Evolutionary conservation across 2,888 invertebrate genomes (phyloP).

Genomic region (Conus canariensis): DNA sequence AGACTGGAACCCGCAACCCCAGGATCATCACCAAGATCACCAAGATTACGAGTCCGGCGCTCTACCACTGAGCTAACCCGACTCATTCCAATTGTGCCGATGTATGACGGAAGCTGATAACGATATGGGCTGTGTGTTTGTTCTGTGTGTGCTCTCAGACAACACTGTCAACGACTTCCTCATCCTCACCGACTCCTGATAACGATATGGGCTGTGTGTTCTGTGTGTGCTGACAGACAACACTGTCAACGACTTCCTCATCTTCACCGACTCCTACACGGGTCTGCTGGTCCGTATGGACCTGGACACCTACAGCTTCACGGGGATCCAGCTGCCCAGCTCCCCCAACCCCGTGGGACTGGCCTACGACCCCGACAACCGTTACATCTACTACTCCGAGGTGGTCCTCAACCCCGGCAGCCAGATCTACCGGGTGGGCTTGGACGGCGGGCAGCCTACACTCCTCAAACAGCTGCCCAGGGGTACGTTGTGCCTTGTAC

Average conservation of each 20-base stretch:
- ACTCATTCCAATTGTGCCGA: too few species aligned
- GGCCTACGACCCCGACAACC: slow-evolving; percentile 89
- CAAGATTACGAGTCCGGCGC: too few species aligned
- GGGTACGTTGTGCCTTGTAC: slow-evolving; percentile 33
- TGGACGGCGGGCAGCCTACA: slow-evolving; percentile 52
- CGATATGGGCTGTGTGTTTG: too few species aligned
- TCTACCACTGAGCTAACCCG: too few species aligned
- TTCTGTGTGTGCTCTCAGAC: too few species aligned
- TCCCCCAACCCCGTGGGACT: slow-evolving; percentile 87
- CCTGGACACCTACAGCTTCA: slow-evolving; percentile 81
- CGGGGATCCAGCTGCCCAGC: slow-evolving; percentile 53
- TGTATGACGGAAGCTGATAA: too few species aligned
- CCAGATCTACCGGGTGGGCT: slow-evolving; percentile 51
- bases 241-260: slow-evolving; percentile 54
- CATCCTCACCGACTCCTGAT: too few species aligned
- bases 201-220: too few species aligned
- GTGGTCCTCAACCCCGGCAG: slow-evolving; percentile 78
- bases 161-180: too few species aligned
- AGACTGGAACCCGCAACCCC: too few species aligned
- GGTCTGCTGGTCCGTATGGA: slow-evolving; percentile 89
- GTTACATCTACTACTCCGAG: slow-evolving; percentile 88
- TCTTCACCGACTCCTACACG: slow-evolving; percentile 72
- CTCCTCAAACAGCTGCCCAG: slow-evolving; percentile 43
- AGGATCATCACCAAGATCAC: too few species aligned
- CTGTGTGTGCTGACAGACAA: background rate